Evolutionary conservation across 2,888 invertebrate genomes (phyloP).

Genomic region (Amphimallon solstitiale): DNA sequence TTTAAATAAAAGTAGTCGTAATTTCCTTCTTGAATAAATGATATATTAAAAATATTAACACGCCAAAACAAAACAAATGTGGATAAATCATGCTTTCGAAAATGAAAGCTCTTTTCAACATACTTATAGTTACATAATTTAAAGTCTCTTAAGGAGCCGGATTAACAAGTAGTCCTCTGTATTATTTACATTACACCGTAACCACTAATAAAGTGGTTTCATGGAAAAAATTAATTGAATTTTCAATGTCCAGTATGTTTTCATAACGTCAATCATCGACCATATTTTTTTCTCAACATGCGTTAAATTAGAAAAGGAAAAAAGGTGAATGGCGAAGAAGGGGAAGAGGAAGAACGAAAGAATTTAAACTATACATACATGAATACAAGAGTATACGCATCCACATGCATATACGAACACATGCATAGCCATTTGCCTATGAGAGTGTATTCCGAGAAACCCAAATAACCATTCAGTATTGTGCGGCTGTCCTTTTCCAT

Average conservation of each 20-base stretch:
- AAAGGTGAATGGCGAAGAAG: not conserved
- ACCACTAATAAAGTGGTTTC: not conserved
- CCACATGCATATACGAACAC: no score
- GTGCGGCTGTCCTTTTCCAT: constrained; percentile 29
- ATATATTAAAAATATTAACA: no score
- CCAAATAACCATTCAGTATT: constrained; percentile 31
- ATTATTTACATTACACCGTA: not conserved
- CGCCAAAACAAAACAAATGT: no score
- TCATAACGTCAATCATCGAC: constrained; percentile 14
- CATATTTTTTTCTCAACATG: not conserved
- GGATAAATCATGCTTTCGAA: no score
- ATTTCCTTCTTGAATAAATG: no score
- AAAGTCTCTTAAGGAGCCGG: no score
- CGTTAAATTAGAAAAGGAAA: constrained; percentile 3
- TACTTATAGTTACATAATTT: no score
- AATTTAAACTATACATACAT: not conserved
- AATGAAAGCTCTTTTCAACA: no score
- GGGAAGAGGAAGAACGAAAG: constrained; percentile 14
- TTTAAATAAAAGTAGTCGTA: no score
- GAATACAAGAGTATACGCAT: not conserved
- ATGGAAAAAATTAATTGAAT: constrained; percentile 20
- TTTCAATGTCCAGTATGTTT: not conserved
- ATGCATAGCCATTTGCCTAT: constrained; percentile 30
- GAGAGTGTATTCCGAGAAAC: constrained; percentile 26
- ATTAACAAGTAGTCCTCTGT: no score